A percentile compares a stretch with the other conserved stretches of the same genome.
Evolutionary conservation across 2,888 invertebrate genomes (phyloP).

Genomic region (Dryocosmus kuriphilus): DNA sequence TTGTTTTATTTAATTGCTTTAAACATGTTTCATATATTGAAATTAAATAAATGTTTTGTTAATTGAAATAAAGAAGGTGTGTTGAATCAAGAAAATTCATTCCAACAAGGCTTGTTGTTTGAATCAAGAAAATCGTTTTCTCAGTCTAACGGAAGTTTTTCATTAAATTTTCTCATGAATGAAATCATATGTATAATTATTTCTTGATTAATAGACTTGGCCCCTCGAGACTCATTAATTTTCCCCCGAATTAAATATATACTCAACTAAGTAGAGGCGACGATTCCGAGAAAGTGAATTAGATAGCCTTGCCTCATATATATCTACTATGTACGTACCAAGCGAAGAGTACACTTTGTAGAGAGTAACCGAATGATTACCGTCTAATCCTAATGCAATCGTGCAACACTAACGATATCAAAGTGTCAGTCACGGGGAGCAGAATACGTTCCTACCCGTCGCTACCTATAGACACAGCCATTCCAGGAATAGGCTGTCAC

Average conservation of each 20-base stretch:
- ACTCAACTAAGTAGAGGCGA: background rate
- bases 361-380: conserved; percentile 1
- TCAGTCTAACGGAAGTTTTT: no score
- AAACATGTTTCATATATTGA: no score
- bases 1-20: no score
- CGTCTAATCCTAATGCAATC: conserved; percentile 6
- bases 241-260: background rate
- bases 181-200: background rate
- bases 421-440: background rate
- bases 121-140: no score
- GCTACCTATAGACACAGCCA: conserved; percentile 65
- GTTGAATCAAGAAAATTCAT: no score
- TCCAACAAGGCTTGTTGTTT: no score
- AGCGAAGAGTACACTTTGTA: conserved; percentile 19
- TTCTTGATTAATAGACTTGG: background rate
- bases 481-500: conserved; percentile 78
- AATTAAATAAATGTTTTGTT: no score
- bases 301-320: conserved; percentile 6
- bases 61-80: no score
- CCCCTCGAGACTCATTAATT: conserved; percentile 9
- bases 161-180: background rate
- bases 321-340: background rate
- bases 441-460: conserved; percentile 56
- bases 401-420: conserved; percentile 5
- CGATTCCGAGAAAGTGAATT: conserved; percentile 26